Evolutionary conservation across 2,797 vertebrate species (phyloP), one percentile per base, ranked within the genome.

Genomic region (Ptychadena robeensis): DNA sequence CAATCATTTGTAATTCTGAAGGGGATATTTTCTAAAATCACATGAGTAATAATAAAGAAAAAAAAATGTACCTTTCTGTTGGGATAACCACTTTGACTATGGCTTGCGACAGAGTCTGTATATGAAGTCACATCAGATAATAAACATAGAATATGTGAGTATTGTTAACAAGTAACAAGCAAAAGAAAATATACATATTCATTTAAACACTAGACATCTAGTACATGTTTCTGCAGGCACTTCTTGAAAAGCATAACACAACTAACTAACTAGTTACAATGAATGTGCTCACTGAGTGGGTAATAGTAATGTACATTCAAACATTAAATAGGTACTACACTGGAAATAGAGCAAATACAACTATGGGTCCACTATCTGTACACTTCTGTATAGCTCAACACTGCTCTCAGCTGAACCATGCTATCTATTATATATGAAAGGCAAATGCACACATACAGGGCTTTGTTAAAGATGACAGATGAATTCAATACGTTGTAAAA

Each of bases 11-110:
- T 89, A 92, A 92, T 93, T 94, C 93, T 94, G 94, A 94, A 97
- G 96, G 96, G 97, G 97, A 97, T 92, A 94, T 95, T 96, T 94
- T 95, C 95, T 95, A 96, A 93, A 95, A 96, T 97, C 95, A 97
- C 94, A 97, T 96, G 95, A 99, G 97, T 98, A 95, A 95, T 97
- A 96, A 95, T 95, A 95, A 96, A 98, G 96, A 96, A 97, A 98
- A 95, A 73, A 98, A 96, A 96, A 98, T 98, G 98, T 99, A 99
- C 98, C 98, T 99, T 99, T 99, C 98, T 98, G 98, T 99, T 99
- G 98, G 98, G 98, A 99, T 99, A 99, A 99, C 98, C 98, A 99
- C 98, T 99, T 99, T 99, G 98, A 99, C 98, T 99, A 99, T 99
- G 98, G 98, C 98, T 99, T 99, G 97, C 97, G 98, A 99, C 97